These are phyloP conservation scores for Vidua chalybeata DNA, from an alignment of 2,113 vertebrate genomes.

Conservation along the genomic window DNA sequence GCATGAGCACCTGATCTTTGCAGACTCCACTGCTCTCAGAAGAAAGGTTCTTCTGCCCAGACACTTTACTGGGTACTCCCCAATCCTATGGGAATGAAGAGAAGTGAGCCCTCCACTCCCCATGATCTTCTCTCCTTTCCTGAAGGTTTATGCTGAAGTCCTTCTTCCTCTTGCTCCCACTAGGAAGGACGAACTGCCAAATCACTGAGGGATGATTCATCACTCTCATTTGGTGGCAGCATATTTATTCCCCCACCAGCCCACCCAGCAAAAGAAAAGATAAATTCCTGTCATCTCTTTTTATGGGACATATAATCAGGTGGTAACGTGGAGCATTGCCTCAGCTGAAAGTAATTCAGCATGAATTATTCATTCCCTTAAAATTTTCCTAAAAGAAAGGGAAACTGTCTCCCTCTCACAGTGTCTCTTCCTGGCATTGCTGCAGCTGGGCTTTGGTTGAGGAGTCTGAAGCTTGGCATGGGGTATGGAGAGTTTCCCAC, in stretches of 20 bases:
- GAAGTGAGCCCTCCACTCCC: neutral
- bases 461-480: too few species aligned
- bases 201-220: slow-evolving; percentile 66
- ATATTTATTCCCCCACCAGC: slow-evolving; percentile 42
- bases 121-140: neutral
- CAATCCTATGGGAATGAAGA: neutral
- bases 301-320: slow-evolving; percentile 72
- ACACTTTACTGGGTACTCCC: neutral
- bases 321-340: slow-evolving; percentile 55
- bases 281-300: slow-evolving; percentile 73
- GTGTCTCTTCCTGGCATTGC: neutral
- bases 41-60: neutral
- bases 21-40: neutral
- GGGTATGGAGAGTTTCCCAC: neutral
- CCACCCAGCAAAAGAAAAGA: slow-evolving; percentile 52
- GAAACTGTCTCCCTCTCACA: neutral
- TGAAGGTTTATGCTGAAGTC: neutral
- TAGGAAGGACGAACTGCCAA: slow-evolving; percentile 55
- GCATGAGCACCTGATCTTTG: neutral
- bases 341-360: slow-evolving; percentile 61
- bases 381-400: slow-evolving; percentile 34
- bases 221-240: slow-evolving; percentile 32
- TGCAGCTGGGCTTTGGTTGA: neutral
- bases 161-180: neutral
- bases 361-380: slow-evolving; percentile 73